phyloP scores from a whole-genome alignment of 1,140 invertebrate genomes.

The Thereuonema tuberculata region DNA sequence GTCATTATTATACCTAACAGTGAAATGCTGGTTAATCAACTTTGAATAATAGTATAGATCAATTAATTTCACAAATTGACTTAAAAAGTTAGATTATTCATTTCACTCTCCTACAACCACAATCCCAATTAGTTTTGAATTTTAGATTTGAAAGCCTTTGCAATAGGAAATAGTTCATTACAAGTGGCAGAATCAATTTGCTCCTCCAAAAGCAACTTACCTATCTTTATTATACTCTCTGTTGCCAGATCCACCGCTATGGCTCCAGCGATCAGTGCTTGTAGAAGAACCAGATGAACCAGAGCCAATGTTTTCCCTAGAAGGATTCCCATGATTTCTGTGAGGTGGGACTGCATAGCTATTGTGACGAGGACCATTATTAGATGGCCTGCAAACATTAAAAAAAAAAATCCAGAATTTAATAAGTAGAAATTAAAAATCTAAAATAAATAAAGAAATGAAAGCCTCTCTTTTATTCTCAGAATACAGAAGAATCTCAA shows the following conservation, averaged over 20 bases:
- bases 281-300: background rate
- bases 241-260: background rate
- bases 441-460: background rate
- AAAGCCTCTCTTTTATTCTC: background rate
- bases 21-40: background rate
- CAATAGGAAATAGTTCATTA: background rate
- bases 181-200: background rate
- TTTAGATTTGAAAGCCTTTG: background rate
- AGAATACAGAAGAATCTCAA: background rate
- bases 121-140: background rate
- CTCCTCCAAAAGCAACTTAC: background rate
- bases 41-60: background rate
- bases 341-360: constrained; percentile 11
- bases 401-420: background rate
- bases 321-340: constrained; percentile 4
- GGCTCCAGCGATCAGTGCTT: background rate
- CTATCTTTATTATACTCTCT: constrained; percentile 4
- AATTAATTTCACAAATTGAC: background rate
- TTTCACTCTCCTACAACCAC: background rate
- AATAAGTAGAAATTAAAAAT: background rate
- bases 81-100: background rate
- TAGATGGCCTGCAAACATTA: background rate
- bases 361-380: constrained; percentile 10
- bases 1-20: constrained; percentile 3
- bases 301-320: background rate